Conservation (phyloP, 2,113 vertebrate genomes). For the Megalops atlanticus region DNA sequence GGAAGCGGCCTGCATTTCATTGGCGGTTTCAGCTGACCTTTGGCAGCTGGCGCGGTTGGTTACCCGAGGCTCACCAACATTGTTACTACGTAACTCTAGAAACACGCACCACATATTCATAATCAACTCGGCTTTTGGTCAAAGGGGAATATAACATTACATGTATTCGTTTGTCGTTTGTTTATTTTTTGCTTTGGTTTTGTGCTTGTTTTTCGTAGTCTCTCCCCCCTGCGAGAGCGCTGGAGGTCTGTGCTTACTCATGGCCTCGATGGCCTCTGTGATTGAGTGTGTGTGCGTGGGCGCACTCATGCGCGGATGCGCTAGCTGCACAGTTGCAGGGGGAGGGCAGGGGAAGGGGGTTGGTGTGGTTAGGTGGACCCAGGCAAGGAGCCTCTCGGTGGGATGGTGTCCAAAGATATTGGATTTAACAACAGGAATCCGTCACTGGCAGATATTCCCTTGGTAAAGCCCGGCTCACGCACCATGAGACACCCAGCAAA, state of each 20-base stretch:
- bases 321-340: not conserved
- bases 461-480: not conserved
- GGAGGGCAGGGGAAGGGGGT: slow-evolving; percentile 5
- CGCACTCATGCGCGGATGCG: not conserved
- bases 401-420: slow-evolving; percentile 15
- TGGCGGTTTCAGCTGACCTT: not conserved
- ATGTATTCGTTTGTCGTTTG: not conserved
- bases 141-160: not conserved
- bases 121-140: not conserved
- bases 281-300: not conserved
- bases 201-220: not conserved
- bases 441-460: not conserved
- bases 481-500: slow-evolving; percentile 6
- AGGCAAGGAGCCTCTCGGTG: slow-evolving; percentile 9
- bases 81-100: not conserved
- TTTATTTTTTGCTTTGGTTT: not conserved
- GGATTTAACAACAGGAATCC: slow-evolving; percentile 23
- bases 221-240: not conserved
- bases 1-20: too few relatives aligned
- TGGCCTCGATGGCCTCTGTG: not conserved
- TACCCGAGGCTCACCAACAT: not conserved
- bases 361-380: not conserved
- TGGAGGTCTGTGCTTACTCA: not conserved
- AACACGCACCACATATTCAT: not conserved
- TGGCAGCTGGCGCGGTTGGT: not conserved